Percentiles rank a stretch among this genome's conserved stretches.
phyloP scores from a whole-genome alignment of 2,888 invertebrate species.

The Thecocarcelia acutangulata region DNA sequence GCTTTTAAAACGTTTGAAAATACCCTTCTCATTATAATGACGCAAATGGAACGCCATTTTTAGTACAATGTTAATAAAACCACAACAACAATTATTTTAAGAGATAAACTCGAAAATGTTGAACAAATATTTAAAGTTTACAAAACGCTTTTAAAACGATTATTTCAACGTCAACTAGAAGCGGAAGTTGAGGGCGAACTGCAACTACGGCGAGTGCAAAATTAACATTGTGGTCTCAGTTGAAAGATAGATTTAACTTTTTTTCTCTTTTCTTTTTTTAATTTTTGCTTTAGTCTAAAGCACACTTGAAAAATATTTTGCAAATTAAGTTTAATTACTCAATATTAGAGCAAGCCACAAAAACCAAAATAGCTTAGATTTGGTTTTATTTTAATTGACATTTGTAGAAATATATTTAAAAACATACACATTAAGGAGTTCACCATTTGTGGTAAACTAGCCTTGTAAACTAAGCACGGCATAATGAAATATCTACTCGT shows the following conservation, averaged over 20 bases:
- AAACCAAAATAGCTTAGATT: neutral
- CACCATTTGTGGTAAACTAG: too few relatives aligned
- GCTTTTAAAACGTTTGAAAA: conserved; percentile 59
- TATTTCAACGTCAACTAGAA: conserved; percentile 18
- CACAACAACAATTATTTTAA: neutral
- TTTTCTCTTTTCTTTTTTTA: neutral
- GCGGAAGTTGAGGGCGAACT: conserved; percentile 50
- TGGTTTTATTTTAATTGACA: too few relatives aligned
- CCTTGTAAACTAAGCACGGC: too few relatives aligned
- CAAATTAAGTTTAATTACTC: conserved; percentile 1
- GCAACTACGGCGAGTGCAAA: conserved; percentile 4
- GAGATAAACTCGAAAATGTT: neutral
- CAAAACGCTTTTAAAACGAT: neutral
- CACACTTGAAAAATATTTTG: conserved; percentile 3
- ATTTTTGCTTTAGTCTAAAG: neutral
- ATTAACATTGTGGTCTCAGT: neutral
- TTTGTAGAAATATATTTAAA: too few relatives aligned
- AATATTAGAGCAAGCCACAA: neutral
- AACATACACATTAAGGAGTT: too few relatives aligned
- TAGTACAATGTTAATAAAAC: neutral
- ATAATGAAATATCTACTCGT: too few relatives aligned
- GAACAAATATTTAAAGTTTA: neutral
- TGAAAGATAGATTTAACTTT: neutral
- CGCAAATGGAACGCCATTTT: conserved; percentile 44
- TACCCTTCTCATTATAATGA: conserved; percentile 44